These are phyloP conservation scores for Microtus agrestis DNA, from an alignment of 2,797 vertebrate species.

Conservation along the genomic window DNA sequence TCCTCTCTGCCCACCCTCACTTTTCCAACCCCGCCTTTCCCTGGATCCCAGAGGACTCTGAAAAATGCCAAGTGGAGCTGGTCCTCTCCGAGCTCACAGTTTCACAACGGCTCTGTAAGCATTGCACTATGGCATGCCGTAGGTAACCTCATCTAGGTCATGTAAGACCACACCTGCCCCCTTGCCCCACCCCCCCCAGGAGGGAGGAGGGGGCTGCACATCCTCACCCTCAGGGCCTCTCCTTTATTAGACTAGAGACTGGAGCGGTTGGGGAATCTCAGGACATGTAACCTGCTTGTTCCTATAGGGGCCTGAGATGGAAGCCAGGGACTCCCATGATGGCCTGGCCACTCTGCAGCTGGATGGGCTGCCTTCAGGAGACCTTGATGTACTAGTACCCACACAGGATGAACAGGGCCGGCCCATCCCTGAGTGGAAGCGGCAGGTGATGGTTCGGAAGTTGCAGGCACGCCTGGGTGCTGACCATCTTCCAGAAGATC, in stretches of 20 bases:
- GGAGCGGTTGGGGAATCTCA: not conserved
- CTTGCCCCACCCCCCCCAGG: not conserved
- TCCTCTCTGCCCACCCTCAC: not conserved
- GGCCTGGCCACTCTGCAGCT: conserved; percentile 48
- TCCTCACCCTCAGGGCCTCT: not conserved
- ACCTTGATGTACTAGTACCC: conserved; percentile 95
- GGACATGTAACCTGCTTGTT: not conserved
- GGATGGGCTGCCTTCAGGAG: conserved; percentile 73
- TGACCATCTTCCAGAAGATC: conserved; percentile 82
- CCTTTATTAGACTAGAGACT: not conserved
- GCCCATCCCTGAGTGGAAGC: conserved; percentile 97
- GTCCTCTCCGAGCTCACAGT: not conserved
- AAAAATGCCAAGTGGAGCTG: not conserved
- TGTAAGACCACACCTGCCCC: no score
- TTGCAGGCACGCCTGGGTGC: conserved; percentile 92
- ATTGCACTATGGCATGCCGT: accelerated
- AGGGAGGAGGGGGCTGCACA: no score
- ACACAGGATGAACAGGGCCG: conserved; percentile 93
- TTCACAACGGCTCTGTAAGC: not conserved
- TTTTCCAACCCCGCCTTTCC: not conserved
- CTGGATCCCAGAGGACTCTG: not conserved
- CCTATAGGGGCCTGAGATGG: conserved; percentile 51
- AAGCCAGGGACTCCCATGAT: accelerated
- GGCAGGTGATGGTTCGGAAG: conserved; percentile 97
- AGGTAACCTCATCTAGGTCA: not conserved